Conservation (phyloP, 2,888 invertebrate genomes). For the Papilio elwesi region DNA sequence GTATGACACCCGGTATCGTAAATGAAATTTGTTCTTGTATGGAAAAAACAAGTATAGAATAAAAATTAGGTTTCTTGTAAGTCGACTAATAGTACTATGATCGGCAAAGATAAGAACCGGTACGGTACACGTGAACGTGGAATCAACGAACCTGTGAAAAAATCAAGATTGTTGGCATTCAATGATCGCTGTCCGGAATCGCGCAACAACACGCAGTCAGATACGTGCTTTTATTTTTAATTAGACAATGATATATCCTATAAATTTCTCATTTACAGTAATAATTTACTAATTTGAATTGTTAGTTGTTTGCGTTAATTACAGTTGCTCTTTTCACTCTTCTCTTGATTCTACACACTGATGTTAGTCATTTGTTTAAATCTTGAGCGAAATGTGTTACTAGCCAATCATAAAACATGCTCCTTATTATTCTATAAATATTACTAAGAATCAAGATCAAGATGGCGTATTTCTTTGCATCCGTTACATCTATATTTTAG, state of each 20-base stretch:
- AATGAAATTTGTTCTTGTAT: background rate
- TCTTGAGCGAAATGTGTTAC: too few relatives aligned
- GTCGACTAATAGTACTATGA: constrained; percentile 20
- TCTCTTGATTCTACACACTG: too few relatives aligned
- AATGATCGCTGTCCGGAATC: constrained; percentile 14
- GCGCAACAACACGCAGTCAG: background rate
- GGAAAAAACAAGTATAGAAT: background rate
- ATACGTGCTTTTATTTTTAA: background rate
- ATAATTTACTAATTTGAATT: too few relatives aligned
- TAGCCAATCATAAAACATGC: too few relatives aligned
- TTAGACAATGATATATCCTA: background rate
- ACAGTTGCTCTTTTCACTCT: too few relatives aligned
- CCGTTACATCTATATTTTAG: constrained; percentile 56
- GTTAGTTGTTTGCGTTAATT: too few relatives aligned
- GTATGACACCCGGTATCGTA: too few relatives aligned
- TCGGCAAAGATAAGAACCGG: constrained; percentile 10
- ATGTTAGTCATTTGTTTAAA: too few relatives aligned
- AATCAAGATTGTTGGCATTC: constrained; percentile 8
- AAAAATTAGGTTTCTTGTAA: constrained; percentile 2
- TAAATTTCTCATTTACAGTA: too few relatives aligned
- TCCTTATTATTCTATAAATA: too few relatives aligned
- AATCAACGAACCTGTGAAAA: constrained; percentile 19
- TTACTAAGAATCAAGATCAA: background rate
- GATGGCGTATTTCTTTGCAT: constrained; percentile 12
- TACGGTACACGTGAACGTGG: constrained; percentile 12